These are phyloP conservation scores for Menura novaehollandiae DNA, from an alignment of 2,113 vertebrate genomes.

Conservation along the genomic window DNA sequence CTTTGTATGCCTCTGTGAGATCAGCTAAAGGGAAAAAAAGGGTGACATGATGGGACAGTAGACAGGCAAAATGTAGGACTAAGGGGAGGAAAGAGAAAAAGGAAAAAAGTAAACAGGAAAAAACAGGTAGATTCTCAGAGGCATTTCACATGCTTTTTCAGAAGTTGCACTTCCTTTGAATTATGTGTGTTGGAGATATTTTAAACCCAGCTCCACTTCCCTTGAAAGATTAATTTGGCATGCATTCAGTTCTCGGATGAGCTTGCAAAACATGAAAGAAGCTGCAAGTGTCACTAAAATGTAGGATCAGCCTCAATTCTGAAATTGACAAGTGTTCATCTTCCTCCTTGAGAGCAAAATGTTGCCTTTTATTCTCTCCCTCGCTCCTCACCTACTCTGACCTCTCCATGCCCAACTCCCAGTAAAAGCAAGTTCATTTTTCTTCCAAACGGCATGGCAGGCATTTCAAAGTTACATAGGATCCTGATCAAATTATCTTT, in stretches of 20 bases:
- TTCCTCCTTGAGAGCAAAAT: background rate
- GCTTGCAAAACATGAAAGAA: slow-evolving; percentile 23
- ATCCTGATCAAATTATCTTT: background rate
- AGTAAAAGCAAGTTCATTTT: background rate
- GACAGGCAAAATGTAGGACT: background rate
- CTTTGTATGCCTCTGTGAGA: background rate
- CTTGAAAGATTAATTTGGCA: slow-evolving; percentile 42
- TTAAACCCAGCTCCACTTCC: background rate
- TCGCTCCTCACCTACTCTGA: background rate
- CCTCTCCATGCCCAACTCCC: background rate
- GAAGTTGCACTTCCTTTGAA: slow-evolving; percentile 35
- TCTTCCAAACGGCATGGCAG: background rate
- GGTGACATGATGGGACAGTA: background rate
- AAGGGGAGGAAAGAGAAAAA: background rate
- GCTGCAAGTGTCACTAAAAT: background rate
- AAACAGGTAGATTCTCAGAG: slow-evolving; percentile 21
- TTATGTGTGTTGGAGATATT: slow-evolving; percentile 12
- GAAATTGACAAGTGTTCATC: background rate
- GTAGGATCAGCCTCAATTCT: background rate
- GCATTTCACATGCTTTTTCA: background rate
- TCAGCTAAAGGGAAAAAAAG: background rate
- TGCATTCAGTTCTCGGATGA: background rate
- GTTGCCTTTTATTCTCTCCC: background rate
- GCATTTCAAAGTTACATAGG: background rate
- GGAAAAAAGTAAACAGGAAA: background rate